Evolutionary conservation across 2,113 vertebrate genomes (phyloP).

Genomic region (Ovis canadensis): DNA sequence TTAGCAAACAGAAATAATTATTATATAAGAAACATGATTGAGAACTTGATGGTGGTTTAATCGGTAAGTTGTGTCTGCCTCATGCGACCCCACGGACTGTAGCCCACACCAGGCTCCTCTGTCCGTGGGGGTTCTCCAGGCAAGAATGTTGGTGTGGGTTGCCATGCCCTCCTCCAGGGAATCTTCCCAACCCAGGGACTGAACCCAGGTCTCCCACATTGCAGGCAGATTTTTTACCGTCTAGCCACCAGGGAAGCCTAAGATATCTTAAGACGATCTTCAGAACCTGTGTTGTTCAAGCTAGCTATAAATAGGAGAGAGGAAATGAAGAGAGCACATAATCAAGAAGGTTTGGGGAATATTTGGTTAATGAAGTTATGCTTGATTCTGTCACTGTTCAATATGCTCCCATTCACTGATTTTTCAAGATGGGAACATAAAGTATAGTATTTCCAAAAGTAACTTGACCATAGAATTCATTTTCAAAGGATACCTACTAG

Average conservation of each 20-base stretch:
- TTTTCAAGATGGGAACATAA: not conserved
- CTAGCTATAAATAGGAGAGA: not conserved
- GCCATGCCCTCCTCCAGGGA: not conserved
- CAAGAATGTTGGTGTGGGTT: not conserved
- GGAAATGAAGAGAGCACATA: not conserved
- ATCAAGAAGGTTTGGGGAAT: not conserved
- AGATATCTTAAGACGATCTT: not conserved
- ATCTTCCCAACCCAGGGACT: not conserved
- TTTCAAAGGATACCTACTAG: not conserved
- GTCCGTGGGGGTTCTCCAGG: not conserved
- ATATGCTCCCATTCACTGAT: not conserved
- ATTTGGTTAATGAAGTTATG: not conserved
- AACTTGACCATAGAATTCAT: not conserved
- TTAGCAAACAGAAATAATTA: not conserved
- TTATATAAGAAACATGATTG: not conserved
- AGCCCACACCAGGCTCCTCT: not conserved
- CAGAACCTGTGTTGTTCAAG: not conserved
- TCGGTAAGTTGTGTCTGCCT: not conserved
- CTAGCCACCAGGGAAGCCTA: not conserved
- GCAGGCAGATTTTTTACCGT: not conserved
- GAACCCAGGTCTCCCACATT: not conserved
- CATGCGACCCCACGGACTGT: not conserved
- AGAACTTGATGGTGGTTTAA: not conserved
- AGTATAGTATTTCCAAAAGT: not conserved
- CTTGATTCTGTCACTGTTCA: not conserved